Evolutionary conservation across 2,113 vertebrate genomes (phyloP).

Genomic region (Tretioscincus oriximinensis): DNA sequence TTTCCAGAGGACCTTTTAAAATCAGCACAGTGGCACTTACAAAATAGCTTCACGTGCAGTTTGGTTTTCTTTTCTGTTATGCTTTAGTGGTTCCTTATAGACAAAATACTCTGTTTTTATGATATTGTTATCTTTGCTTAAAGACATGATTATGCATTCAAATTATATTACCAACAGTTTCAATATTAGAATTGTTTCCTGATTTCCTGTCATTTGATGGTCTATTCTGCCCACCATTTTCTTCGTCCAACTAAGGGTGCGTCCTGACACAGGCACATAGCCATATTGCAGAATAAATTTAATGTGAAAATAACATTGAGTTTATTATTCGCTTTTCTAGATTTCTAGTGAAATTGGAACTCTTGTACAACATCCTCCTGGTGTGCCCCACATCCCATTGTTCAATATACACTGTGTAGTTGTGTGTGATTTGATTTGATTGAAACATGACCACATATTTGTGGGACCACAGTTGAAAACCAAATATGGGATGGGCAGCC

Average conservation of each 20-base stretch:
- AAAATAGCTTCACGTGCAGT: constrained; percentile 34
- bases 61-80: constrained; percentile 23
- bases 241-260: background rate
- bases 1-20: constrained; percentile 43
- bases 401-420: no score
- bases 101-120: constrained; percentile 37
- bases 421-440: no score
- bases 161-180: constrained; percentile 24
- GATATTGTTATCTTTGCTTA: background rate
- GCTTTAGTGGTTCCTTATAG: constrained; percentile 35
- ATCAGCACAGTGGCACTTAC: constrained; percentile 13
- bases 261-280: no score
- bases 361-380: no score
- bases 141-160: constrained; percentile 12
- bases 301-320: no score
- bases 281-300: no score
- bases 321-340: no score
- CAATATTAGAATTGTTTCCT: background rate
- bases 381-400: no score
- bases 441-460: no score
- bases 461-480: no score
- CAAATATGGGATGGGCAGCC: no score
- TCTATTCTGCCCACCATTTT: background rate
- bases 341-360: no score
- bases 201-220: constrained; percentile 3